phyloP scores from a whole-genome alignment of 2,113 vertebrate species.

The Nothobranchius furzeri region DNA sequence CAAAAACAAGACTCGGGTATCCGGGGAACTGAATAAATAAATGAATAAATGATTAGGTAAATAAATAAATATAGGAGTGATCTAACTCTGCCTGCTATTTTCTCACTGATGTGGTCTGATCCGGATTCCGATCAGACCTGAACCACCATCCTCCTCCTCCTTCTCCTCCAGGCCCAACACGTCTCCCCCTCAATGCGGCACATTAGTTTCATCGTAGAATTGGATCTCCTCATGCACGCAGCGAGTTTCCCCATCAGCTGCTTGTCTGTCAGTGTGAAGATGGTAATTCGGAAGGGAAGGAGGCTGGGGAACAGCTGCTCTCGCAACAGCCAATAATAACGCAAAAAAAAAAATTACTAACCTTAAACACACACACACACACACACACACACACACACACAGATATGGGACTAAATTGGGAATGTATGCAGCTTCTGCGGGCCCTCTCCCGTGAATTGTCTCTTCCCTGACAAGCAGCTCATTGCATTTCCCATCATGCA shows the following conservation, averaged over 20 bases:
- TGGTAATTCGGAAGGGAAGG: slow-evolving; percentile 77
- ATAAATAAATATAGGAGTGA: slow-evolving; percentile 39
- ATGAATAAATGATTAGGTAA: slow-evolving; percentile 53
- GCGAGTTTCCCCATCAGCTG: slow-evolving; percentile 70
- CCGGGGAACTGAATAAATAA: slow-evolving; percentile 52
- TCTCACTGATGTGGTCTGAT: slow-evolving; percentile 1
- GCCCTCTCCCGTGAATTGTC: slow-evolving; percentile 89
- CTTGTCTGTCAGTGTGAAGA: slow-evolving; percentile 77
- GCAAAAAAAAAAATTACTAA: slow-evolving; percentile 72
- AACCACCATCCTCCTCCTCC: slow-evolving; percentile 14
- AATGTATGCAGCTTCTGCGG: slow-evolving; percentile 73
- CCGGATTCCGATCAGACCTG: slow-evolving; percentile 36
- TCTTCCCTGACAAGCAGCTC: slow-evolving; percentile 98
- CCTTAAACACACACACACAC: slow-evolving; percentile 74
- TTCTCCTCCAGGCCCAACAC: slow-evolving; percentile 6
- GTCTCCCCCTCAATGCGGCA: slow-evolving; percentile 60
- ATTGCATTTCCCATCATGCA: slow-evolving; percentile 99
- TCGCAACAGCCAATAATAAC: slow-evolving; percentile 83
- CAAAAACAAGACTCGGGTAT: slow-evolving; percentile 49
- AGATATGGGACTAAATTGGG: slow-evolving; percentile 74
- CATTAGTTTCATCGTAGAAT: slow-evolving; percentile 76
- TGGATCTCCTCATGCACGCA: slow-evolving; percentile 77
- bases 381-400: slow-evolving; percentile 34
- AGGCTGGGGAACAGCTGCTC: slow-evolving; percentile 83
- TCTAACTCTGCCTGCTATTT: neutral